Conservation (phyloP, 1,140 invertebrate species). For the Agrilus planipennis region DNA sequence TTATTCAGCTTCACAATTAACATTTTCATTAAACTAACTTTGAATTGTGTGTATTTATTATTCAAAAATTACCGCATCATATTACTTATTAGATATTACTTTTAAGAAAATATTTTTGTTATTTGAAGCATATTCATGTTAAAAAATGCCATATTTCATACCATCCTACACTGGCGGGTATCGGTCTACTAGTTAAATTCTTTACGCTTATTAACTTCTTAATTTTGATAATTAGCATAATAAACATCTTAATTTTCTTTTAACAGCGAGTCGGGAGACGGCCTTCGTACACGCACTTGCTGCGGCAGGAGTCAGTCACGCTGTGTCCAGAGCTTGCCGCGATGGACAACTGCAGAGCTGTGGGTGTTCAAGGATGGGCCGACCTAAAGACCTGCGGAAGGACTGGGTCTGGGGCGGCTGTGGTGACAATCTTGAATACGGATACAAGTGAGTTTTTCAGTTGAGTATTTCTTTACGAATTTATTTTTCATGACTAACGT, state of each 20-base stretch:
- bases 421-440: slow-evolving; percentile 90
- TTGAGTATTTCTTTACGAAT: not conserved
- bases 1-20: too few species aligned
- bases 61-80: too few species aligned
- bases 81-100: too few species aligned
- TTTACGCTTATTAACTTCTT: too few species aligned
- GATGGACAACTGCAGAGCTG: slow-evolving; percentile 82
- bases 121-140: too few species aligned
- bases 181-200: too few species aligned
- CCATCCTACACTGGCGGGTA: too few species aligned
- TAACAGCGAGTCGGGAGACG: slow-evolving; percentile 75
- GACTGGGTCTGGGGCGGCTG: slow-evolving; percentile 98
- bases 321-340: slow-evolving; percentile 75
- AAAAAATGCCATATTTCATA: too few species aligned
- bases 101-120: too few species aligned
- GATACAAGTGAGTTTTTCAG: slow-evolving; percentile 65
- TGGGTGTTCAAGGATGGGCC: slow-evolving; percentile 66
- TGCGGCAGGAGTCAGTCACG: slow-evolving; percentile 77
- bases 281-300: slow-evolving; percentile 85
- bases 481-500: too few species aligned
- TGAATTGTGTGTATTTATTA: too few species aligned
- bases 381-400: slow-evolving; percentile 67
- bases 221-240: not conserved
- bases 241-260: slow-evolving; percentile 14
- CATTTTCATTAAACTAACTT: too few species aligned